phyloP scores from a whole-genome alignment of 2,797 vertebrate genomes.

The Hafferia zeledoni region DNA sequence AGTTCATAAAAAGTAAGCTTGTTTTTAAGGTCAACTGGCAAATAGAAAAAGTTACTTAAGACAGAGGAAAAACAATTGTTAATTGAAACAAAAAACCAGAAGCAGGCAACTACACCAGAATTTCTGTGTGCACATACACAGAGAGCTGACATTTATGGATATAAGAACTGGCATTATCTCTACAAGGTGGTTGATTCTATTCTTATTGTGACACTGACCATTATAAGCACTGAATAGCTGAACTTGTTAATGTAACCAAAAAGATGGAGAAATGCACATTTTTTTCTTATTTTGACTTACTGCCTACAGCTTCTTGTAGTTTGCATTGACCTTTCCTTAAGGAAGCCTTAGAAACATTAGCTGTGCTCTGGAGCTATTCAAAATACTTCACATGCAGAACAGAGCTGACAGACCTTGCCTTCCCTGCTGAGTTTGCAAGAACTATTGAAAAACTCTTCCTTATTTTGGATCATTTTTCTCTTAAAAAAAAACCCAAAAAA shows the following conservation, averaged over 20 bases:
- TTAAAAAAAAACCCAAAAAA: background rate
- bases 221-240: background rate
- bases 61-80: background rate
- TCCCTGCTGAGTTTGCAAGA: slow-evolving; percentile 3
- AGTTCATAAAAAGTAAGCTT: background rate
- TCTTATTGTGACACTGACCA: background rate
- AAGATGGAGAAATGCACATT: background rate
- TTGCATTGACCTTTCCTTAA: slow-evolving; percentile 40
- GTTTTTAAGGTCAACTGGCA: background rate
- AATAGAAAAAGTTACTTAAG: background rate
- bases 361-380: background rate
- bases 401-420: slow-evolving; percentile 18
- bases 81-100: background rate
- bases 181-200: background rate
- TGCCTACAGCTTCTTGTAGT: background rate
- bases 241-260: background rate
- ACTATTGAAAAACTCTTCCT: background rate
- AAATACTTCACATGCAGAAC: slow-evolving; percentile 33
- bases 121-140: accelerated
- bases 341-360: slow-evolving; percentile 25
- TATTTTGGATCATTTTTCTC: background rate
- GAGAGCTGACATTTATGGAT: background rate
- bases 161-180: background rate
- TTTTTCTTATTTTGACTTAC: background rate
- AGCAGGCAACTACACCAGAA: background rate